phyloP scores from a whole-genome alignment of 2,888 invertebrate species.

The Priocnemis perturbator region DNA sequence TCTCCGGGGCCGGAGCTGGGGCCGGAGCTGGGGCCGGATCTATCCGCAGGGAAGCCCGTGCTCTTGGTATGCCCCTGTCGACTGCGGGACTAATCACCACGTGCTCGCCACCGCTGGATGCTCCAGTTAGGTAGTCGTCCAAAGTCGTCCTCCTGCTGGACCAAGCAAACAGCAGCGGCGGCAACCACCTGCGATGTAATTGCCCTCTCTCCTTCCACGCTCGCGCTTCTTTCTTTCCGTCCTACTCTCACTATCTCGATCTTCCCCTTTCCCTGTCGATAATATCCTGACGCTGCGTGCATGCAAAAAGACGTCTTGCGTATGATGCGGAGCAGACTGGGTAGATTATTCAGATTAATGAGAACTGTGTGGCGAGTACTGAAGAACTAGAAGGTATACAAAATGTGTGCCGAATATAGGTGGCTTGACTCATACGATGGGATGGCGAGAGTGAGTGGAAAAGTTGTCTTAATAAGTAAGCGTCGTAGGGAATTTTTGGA shows the following conservation, averaged over 20 bases:
- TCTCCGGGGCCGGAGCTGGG: not conserved
- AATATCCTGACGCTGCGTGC: constrained; percentile 42
- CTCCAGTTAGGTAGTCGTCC: constrained; percentile 52
- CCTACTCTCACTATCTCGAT: not conserved
- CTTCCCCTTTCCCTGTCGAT: constrained; percentile 30
- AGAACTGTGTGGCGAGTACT: too few species aligned
- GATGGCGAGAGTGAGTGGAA: too few species aligned
- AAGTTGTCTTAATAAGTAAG: too few species aligned
- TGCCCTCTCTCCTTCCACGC: constrained; percentile 33
- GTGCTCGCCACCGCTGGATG: constrained; percentile 40
- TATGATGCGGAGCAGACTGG: too few species aligned
- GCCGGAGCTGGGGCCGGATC: not conserved
- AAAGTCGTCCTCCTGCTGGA: constrained; percentile 36
- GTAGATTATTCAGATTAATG: too few species aligned
- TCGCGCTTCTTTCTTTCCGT: not conserved
- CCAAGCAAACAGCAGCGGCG: constrained; percentile 17
- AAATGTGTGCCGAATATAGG: too few species aligned
- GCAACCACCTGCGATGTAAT: constrained; percentile 56
- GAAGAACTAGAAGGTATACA: too few species aligned
- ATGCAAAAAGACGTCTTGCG: too few species aligned
- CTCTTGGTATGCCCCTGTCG: constrained; percentile 16
- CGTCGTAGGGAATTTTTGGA: too few species aligned
- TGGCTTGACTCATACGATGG: too few species aligned
- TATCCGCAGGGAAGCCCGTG: not conserved
- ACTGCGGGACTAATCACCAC: constrained; percentile 50